These are phyloP conservation scores for Meliscaeva auricollis DNA, from an alignment of 2,888 invertebrate genomes.

Conservation along the genomic window DNA sequence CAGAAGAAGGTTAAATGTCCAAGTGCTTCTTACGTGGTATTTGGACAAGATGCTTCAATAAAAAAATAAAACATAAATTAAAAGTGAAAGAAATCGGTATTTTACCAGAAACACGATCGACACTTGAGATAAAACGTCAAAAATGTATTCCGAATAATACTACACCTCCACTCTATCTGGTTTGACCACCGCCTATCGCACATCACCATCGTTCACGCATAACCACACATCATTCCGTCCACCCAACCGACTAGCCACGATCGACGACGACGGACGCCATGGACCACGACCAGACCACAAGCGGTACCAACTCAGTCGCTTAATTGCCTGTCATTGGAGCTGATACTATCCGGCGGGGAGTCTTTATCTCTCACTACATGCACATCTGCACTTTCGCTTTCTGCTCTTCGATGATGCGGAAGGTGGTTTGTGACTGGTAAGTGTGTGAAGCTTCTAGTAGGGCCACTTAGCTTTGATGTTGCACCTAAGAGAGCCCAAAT, in stretches of 20 bases:
- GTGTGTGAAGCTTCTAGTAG: conserved; percentile 39
- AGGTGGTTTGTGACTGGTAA: conserved; percentile 28
- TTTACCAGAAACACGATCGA: conserved; percentile 44
- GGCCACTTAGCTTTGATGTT: conserved; percentile 44
- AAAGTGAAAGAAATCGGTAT: conserved; percentile 45
- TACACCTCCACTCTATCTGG: conserved; percentile 54
- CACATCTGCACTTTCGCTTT: conserved; percentile 71
- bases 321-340: conserved; percentile 70
- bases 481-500: conserved; percentile 42
- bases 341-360: conserved; percentile 61
- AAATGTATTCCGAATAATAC: conserved; percentile 48
- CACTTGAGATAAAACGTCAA: conserved; percentile 52
- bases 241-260: conserved; percentile 15
- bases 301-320: conserved; percentile 51
- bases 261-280: background rate
- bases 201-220: conserved; percentile 53
- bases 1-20: conserved; percentile 34
- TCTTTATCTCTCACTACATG: conserved; percentile 53
- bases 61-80: background rate
- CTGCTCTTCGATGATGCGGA: conserved; percentile 13
- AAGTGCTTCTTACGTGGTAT: conserved; percentile 13
- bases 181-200: conserved; percentile 44
- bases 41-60: background rate
- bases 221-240: conserved; percentile 54
- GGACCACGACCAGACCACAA: conserved; percentile 20